Evolutionary conservation across 2,888 invertebrate genomes (phyloP).

Genomic region (Seira sanloemensis): DNA sequence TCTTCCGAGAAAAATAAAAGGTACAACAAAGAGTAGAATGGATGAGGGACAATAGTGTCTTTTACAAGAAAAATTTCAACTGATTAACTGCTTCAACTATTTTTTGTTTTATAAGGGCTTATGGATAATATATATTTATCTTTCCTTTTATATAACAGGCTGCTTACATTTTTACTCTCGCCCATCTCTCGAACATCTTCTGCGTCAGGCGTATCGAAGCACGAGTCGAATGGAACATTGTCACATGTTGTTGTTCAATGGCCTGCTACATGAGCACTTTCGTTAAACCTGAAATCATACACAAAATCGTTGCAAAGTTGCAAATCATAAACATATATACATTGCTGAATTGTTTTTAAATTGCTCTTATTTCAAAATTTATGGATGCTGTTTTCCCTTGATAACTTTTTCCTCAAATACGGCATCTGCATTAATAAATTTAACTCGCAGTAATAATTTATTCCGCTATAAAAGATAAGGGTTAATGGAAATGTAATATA

Average conservation of each 20-base stretch:
- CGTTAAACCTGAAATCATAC: too few species aligned
- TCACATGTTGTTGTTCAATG: too few species aligned
- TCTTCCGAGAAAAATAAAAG: slow-evolving; percentile 21
- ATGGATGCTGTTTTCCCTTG: background rate
- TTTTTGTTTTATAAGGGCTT: background rate
- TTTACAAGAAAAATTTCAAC: slow-evolving; percentile 29
- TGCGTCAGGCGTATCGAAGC: too few species aligned
- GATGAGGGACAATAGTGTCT: slow-evolving; percentile 26
- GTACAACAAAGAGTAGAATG: slow-evolving; percentile 25
- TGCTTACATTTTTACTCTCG: background rate
- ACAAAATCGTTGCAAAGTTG: too few species aligned
- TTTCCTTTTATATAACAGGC: background rate
- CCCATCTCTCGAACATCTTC: background rate
- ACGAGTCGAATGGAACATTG: too few species aligned
- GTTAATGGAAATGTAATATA: background rate
- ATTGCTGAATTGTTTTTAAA: too few species aligned
- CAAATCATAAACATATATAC: too few species aligned
- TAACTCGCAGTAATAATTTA: background rate
- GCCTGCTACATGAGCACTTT: too few species aligned
- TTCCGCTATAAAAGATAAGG: background rate
- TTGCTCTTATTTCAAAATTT: too few species aligned
- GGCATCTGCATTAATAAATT: slow-evolving; percentile 79
- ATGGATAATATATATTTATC: background rate
- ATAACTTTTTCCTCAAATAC: too few species aligned
- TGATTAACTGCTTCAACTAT: slow-evolving; percentile 33